Conservation (phyloP, 2,113 vertebrate genomes). For the Peromyscus californicus region DNA sequence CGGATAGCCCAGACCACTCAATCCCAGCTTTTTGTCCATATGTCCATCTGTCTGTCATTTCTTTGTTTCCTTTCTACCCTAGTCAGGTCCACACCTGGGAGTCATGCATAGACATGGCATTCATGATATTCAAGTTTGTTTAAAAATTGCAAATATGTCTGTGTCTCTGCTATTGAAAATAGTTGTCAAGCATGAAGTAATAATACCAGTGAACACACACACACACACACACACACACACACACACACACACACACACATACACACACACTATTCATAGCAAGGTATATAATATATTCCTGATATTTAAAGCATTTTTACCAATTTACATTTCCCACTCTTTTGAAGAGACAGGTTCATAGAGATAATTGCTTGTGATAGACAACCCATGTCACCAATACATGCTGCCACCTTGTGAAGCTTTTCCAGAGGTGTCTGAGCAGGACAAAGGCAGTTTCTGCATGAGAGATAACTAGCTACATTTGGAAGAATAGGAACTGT, state of each 20-base stretch:
- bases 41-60: not conserved
- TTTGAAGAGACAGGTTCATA: not conserved
- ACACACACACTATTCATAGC: no score
- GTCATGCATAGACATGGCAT: not conserved
- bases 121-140: not conserved
- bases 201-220: not conserved
- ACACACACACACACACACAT: not conserved
- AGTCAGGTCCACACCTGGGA: not conserved
- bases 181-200: not conserved
- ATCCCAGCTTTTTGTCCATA: no score
- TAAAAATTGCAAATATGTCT: constrained; percentile 18
- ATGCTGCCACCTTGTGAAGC: not conserved
- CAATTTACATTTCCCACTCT: not conserved
- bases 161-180: not conserved
- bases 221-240: not conserved
- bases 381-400: not conserved
- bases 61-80: not conserved
- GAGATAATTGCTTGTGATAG: not conserved
- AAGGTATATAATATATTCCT: not conserved
- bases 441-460: not conserved
- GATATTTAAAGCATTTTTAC: not conserved
- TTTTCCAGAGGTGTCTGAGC: not conserved
- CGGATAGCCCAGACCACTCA: not conserved
- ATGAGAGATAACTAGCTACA: not conserved
- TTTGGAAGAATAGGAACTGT: not conserved